Evolutionary conservation across 2,797 vertebrate species (phyloP), one percentile per base, ranked within the genome.

Genomic region (Pangasius sanitwongsei): DNA sequence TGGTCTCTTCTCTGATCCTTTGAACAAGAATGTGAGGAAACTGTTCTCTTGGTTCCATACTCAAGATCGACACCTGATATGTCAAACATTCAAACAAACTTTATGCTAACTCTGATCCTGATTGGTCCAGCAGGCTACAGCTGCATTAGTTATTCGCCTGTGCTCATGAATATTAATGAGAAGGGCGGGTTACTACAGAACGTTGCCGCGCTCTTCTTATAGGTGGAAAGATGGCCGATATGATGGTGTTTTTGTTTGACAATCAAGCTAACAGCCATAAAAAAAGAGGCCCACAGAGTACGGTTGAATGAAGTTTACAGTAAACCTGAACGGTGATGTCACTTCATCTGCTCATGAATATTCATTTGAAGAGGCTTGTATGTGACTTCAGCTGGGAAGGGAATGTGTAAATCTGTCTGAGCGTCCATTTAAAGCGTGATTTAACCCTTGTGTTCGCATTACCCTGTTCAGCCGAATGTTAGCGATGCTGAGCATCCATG

Each of bases 111-210:
- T 18, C 65, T 16, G 25, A 65, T 57, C 72, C 44, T 77, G 44
- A 74, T 53, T 84, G 41, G 28, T n/a, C 70, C 50, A 4, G 9
- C 48, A 34, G 28, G 9, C 18, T 61, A 61, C 34, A 48, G 69
- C 87, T 37, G 88, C 55, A 44, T 72, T 74, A 70, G 67, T 89
- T 87, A 55, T 23, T 44, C 48, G 31, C 28, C 37, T 16, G 31
- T 44, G n/a, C 53, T 85, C 86, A 89, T 92, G 90, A 87, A 92
- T 92, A 92, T 92, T 92, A 83, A 92, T 74, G 82, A 75, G 74
- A n/a, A 86, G 25, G 69, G 25, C 44, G 65, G 37, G 86, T 89
- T 90, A 85, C 86, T 87, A 74, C 44, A 67, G 70, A 72, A 53
- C 74, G 31, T 28, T 28, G 44, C 44, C 8, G 87, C 67, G 80